Conservation (phyloP, 2,797 vertebrate species). For the Rhodeus uyekii region DNA sequence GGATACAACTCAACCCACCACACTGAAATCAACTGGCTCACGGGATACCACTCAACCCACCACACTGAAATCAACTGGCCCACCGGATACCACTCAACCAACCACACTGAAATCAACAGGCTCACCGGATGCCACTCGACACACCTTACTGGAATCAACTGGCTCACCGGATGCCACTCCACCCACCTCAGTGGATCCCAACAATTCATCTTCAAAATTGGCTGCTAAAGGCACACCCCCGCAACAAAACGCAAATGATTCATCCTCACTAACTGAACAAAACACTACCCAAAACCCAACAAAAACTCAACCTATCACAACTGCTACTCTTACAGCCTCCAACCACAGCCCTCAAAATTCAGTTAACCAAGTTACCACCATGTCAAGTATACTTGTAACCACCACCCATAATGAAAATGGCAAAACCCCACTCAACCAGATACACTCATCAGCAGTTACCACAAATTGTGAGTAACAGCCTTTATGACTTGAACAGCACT, state of each 20-base stretch:
- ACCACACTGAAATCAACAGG: too few species aligned
- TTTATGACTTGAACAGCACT: background rate
- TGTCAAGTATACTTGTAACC: background rate
- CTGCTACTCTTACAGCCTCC: background rate
- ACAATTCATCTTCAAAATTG: background rate
- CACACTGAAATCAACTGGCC: fast-evolving
- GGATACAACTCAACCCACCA: fast-evolving
- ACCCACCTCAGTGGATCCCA: fast-evolving
- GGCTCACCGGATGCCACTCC: fast-evolving
- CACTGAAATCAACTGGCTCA: background rate
- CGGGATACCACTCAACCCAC: fast-evolving
- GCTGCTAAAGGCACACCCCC: background rate
- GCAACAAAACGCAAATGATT: fast-evolving
- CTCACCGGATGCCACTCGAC: fast-evolving
- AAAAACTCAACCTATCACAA: fast-evolving
- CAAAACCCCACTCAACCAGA: background rate
- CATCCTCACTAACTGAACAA: background rate
- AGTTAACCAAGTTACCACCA: fast-evolving
- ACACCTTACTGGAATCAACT: fast-evolving
- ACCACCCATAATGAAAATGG: background rate
- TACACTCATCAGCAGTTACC: background rate
- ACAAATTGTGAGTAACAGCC: background rate
- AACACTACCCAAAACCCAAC: background rate
- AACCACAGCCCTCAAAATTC: background rate
- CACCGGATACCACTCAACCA: background rate